Evolutionary conservation across 92 coral and sea anemone genomes (phyloP), one percentile per base, ranked within the genome.

Genomic region (Phenganax marumi): DNA sequence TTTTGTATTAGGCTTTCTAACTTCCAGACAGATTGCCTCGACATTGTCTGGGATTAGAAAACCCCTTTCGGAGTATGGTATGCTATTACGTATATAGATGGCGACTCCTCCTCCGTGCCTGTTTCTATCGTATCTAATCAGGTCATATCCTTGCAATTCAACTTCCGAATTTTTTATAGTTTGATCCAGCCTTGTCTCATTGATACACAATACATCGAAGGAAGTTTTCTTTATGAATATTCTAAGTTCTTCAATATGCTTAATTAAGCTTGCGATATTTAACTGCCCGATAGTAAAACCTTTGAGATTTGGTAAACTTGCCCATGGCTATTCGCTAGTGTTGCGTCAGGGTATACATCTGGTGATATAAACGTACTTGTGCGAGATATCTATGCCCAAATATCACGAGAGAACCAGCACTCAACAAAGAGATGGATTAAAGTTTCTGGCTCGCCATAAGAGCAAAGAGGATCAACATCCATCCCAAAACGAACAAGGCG

Each of bases 111-210:
- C 84, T n/a, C 84, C 84, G 54, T 43, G 66, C 57, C 84, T 80
- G 49, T 72, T 80, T 57, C 76, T 49, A 68, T 80, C 70, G 51
- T 65, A 64, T 43, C 70, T 65, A 10, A 65, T 65, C 63, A 75
- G 66, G 24, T 62, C 66, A 63, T 80, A 80, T 50, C 84, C 84
- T n/a, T 72, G n/a, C n/a, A n/a, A n/a, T n/a, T n/a, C n/a, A n/a
- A n/a, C n/a, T n/a, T n/a, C n/a, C n/a, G n/a, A n/a, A 43, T 43
- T 33, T 52, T 22, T 75, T 75, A 55, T 51, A 51, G 54, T 72
- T 55, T 62, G 65, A 49, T 84, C 87, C 39, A 84, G 82, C 66
- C 76, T 84, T 22, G 87, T 84, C 66, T 84, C 77, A 65, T 75
- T 84, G 13, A 84, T 70, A 17, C 75, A 82, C 66, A 84, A 61